Base-by-base conservation (phyloP, 2,888 invertebrate species). In the Sinelater perroti region DNA sequence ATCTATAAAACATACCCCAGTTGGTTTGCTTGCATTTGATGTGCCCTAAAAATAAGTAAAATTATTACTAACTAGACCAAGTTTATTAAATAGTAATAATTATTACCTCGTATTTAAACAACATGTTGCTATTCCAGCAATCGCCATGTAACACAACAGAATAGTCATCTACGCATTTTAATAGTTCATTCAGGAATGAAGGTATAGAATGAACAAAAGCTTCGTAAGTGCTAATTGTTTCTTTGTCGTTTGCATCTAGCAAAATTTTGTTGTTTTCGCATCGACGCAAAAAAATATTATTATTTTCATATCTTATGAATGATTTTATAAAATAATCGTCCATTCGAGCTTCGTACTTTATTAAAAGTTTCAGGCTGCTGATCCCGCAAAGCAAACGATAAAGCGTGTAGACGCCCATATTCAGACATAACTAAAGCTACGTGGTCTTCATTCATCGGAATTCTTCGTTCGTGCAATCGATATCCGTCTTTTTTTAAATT, bases 341-440 rank as follows among this genome's bases (percentile, higher is more conserved):
- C 38, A 61, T 24, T n/a, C 5, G 31, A 28, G 5, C 26, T 35
- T 1, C 38, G 35, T 1, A 11, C 69, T 31, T 17, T 62, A 40
- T 13, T 64, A 36, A 51, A 67, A 69, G 47, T 30, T 16, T 60
- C 61, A 0, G 61, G 60, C 7, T 65, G 35, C 45, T 66, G 62
- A 31, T 67, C 61, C 31, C 66, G 66, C 30, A 70, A 35, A 1
- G 68, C 70, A 53, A 65, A 69, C 0, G 70, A 70, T 13, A 71
- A 53, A 1, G 68, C 64, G 46, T 72, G 71, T 31, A 63, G 66
- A 35, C 64, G 65, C 1, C 64, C 73, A 17, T 71, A 67, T 18
- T 69, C 66, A 14, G 60, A 61, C 11, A 74, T 42, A 16, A 71
- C 66, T 10, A 71, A 24, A 17, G 55, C 58, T 1, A 71, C 55